Evolutionary conservation across 2,797 vertebrate species (phyloP), one percentile per base, ranked within the genome.

Genomic region (Micromesistius poutassou): DNA sequence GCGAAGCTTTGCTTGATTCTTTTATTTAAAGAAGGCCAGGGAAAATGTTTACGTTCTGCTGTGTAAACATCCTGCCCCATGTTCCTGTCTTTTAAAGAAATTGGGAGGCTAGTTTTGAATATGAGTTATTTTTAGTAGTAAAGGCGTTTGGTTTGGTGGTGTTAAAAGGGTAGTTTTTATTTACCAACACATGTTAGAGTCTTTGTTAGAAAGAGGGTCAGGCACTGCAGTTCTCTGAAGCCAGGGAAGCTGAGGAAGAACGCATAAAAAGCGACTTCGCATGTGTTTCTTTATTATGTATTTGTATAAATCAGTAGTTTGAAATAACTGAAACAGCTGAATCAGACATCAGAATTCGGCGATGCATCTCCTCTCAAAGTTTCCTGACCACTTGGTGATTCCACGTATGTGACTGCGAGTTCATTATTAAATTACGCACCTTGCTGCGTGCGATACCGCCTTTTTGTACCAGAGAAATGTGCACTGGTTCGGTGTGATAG

Each of bases 61-160:
- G 93, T 96, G 95, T 98, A 98, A 98, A 98, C 96, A 97, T 98
- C 96, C 97, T 98, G 96, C 95, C 94, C n/a, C 95, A 92, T 94
- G 94, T 94, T 94, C 94, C 94, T 94, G 93, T 93, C 94, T 94
- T 92, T 92, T 92, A 90, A 92, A 94, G 93, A 94, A 95, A 94
- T 94, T 90, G 82, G 83, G 90, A 94, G 89, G 90, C 86, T 88
- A 87, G 87, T 90, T 94, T 89, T 76, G 84, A 94, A 92, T 91
- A 89, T 85, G 87, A 89, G 88, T 83, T 80, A 77, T 33, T 80
- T 38, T 76, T 78, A 78, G 31, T 80, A 77, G 13, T 81, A 80
- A 81, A 83, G 75, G 38, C 25, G 77, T 82, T 83, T 78, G n/a
- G 77, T 82, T 83, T 78, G 8, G 71, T 36, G 12, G 16, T 5